These are phyloP conservation scores for Dicerorhinus sumatrensis DNA, from an alignment of 2,113 vertebrate genomes.

Conservation along the genomic window DNA sequence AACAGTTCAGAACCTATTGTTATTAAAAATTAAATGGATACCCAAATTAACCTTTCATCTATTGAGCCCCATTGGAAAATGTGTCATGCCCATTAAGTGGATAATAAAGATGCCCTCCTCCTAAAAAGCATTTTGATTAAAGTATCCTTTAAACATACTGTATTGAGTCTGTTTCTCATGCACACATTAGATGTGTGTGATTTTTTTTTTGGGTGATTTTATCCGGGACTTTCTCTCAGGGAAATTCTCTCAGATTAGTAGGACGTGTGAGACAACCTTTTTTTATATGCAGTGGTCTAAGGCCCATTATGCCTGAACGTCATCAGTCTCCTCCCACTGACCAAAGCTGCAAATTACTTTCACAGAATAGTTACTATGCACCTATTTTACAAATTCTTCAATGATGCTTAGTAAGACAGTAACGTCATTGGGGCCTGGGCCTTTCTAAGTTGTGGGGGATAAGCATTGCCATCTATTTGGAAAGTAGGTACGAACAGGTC, in stretches of 20 bases:
- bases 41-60: neutral
- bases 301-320: neutral
- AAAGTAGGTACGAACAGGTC: neutral
- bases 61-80: neutral
- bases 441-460: neutral
- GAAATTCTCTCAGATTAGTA: neutral
- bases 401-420: neutral
- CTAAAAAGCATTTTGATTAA: neutral
- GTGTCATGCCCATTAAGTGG: neutral
- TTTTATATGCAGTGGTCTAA: neutral
- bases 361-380: neutral
- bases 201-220: neutral
- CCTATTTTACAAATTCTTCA: neutral
- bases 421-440: neutral
- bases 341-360: neutral
- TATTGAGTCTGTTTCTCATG: neutral
- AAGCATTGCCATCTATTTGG: neutral
- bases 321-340: neutral
- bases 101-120: neutral
- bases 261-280: neutral
- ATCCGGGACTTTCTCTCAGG: neutral
- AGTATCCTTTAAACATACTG: slow-evolving; percentile 1
- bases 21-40: neutral
- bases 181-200: neutral
- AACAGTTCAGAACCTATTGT: neutral